Evolutionary conservation across 2,888 invertebrate species (phyloP).

Genomic region (Luperina testacea): DNA sequence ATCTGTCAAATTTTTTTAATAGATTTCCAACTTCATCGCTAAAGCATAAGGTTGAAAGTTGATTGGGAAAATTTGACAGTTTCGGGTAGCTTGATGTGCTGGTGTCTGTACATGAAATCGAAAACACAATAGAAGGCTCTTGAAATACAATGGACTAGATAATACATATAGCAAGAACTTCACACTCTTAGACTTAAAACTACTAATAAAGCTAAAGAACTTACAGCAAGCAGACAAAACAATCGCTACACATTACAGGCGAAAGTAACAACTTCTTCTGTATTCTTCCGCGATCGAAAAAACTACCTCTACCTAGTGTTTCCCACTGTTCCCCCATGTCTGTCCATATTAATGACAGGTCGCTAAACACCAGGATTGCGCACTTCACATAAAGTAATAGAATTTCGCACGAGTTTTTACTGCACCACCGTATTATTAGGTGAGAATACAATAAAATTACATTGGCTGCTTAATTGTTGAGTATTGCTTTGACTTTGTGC

Average conservation of each 20-base stretch:
- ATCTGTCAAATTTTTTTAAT: too few species aligned
- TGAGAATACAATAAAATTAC: slow-evolving; percentile 66
- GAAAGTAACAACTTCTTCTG: slow-evolving; percentile 22
- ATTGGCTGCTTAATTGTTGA: slow-evolving; percentile 42
- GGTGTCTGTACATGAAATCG: background rate
- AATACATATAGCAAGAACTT: background rate
- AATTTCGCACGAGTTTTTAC: slow-evolving; percentile 65
- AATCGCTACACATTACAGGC: background rate
- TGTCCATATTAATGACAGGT: slow-evolving; percentile 50
- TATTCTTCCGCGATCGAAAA: slow-evolving; percentile 52
- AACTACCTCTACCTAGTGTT: slow-evolving; percentile 5
- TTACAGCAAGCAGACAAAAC: background rate
- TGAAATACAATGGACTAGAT: background rate
- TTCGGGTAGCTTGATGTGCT: too few species aligned
- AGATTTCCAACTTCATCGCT: too few species aligned
- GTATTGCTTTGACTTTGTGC: slow-evolving; percentile 36
- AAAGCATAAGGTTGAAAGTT: too few species aligned
- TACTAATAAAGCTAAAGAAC: background rate
- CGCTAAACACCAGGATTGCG: slow-evolving; percentile 52
- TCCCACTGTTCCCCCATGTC: slow-evolving; percentile 59
- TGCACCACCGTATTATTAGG: slow-evolving; percentile 46
- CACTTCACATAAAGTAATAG: slow-evolving; percentile 45
- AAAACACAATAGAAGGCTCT: background rate
- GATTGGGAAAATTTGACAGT: too few species aligned
- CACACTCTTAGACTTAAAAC: background rate